Evolutionary conservation across 1,140 invertebrate species (phyloP).

Genomic region (Gryllus bimaculatus): DNA sequence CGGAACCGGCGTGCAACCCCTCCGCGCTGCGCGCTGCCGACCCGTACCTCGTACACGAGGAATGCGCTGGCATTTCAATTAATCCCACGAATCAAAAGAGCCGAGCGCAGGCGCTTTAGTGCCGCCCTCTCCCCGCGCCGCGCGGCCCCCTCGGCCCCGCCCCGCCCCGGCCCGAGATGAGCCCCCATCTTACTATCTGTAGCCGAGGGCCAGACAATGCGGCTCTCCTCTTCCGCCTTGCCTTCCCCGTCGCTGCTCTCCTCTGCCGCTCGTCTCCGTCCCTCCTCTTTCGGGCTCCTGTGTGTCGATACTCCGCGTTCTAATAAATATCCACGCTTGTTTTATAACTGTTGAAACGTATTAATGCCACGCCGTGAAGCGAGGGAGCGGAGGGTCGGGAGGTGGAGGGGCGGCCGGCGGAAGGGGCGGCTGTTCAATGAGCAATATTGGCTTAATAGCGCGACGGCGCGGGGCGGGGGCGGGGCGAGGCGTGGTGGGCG

Average conservation of each 20-base stretch:
- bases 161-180: background rate
- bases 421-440: slow-evolving; percentile 9
- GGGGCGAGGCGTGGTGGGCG: no score
- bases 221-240: background rate
- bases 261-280: no score
- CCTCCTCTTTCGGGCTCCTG: no score
- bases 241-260: no score
- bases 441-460: slow-evolving; percentile 14
- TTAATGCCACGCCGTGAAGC: background rate
- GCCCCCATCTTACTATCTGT: slow-evolving; percentile 3
- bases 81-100: slow-evolving; percentile 21
- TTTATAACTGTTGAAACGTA: slow-evolving; percentile 14
- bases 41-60: slow-evolving; percentile 7
- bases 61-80: slow-evolving; percentile 21
- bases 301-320: background rate
- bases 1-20: no score
- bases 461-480: background rate
- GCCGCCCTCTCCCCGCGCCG: background rate
- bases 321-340: slow-evolving; percentile 16
- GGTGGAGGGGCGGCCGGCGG: background rate
- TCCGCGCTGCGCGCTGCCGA: background rate
- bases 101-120: slow-evolving; percentile 14
- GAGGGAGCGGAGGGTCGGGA: background rate
- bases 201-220: background rate
- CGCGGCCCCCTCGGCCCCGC: no score